phyloP scores from a whole-genome alignment of 2,113 vertebrate species.

The Myrmophylax atrothorax region DNA sequence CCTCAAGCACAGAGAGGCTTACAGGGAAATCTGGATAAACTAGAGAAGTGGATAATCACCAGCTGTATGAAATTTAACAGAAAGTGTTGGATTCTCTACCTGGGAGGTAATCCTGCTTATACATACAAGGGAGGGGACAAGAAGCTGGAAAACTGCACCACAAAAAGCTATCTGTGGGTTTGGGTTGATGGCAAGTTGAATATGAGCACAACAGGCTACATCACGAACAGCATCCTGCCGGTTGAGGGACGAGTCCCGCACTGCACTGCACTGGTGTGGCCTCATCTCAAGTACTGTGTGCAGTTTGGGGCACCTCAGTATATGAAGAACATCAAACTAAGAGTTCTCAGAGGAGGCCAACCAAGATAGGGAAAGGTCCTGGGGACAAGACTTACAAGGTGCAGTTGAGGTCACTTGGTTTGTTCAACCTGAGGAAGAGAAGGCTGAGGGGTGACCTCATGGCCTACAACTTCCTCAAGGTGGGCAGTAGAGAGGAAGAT shows the following conservation, averaged over 20 bases:
- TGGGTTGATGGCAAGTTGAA: background rate
- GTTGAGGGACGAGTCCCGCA: fast-evolving
- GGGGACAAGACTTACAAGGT: background rate
- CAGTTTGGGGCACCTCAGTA: background rate
- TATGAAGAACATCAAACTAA: background rate
- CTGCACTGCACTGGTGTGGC: fast-evolving
- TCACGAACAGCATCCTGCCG: fast-evolving
- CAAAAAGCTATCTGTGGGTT: fast-evolving
- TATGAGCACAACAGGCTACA: background rate
- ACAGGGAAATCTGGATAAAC: background rate
- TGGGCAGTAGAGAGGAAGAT: fast-evolving
- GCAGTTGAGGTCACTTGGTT: background rate
- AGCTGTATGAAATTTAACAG: background rate
- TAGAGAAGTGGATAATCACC: background rate
- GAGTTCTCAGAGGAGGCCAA: background rate
- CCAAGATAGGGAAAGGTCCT: background rate
- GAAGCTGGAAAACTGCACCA: background rate
- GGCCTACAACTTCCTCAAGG: background rate
- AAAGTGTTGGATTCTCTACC: background rate
- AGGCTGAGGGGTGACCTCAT: background rate
- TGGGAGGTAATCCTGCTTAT: background rate
- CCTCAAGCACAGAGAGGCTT: background rate
- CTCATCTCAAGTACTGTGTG: too few relatives aligned
- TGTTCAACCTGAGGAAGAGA: background rate
- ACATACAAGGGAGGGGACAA: fast-evolving